A percentile compares a stretch with the other conserved stretches of the same genome.
phyloP scores from a whole-genome alignment of 2,797 vertebrate genomes.

The Notamacropus eugenii region DNA sequence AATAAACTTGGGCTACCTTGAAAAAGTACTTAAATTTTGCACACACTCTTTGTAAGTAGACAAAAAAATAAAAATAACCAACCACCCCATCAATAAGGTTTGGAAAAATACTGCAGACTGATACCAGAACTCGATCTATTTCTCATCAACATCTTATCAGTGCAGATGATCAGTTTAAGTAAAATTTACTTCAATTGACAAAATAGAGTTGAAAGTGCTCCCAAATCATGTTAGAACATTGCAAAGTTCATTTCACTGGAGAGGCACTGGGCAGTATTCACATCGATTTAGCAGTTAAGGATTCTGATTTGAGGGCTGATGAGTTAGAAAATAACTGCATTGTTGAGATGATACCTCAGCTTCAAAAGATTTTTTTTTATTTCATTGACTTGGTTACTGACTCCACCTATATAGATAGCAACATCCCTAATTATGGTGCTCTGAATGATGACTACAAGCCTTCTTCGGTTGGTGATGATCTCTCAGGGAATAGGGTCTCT shows the following conservation, averaged over 20 bases:
- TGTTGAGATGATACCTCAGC: not conserved
- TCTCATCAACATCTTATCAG: slow-evolving; percentile 3
- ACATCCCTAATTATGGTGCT: not conserved
- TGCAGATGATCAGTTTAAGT: slow-evolving; percentile 23
- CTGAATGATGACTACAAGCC: not conserved
- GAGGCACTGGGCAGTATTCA: not conserved
- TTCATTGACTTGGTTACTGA: not conserved
- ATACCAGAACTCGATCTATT: not conserved
- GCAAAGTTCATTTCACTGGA: not conserved
- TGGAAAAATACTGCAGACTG: slow-evolving; percentile 12
- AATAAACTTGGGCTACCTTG: slow-evolving; percentile 15
- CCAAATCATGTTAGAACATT: slow-evolving; percentile 29
- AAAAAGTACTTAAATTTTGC: slow-evolving; percentile 24
- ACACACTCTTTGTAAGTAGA: not conserved
- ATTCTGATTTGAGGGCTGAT: not conserved
- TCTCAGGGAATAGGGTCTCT: not conserved
- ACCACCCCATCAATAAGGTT: not conserved
- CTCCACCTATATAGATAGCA: not conserved
- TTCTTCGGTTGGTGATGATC: not conserved
- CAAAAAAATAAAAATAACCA: not conserved
- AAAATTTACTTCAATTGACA: slow-evolving; percentile 23
- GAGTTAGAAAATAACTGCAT: slow-evolving; percentile 19
- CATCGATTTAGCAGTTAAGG: slow-evolving; percentile 12
- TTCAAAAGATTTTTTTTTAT: not conserved
- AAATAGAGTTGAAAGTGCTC: slow-evolving; percentile 30